Base-by-base conservation (phyloP, 2,113 vertebrate genomes). In the Corydoras maculifer region DNA sequence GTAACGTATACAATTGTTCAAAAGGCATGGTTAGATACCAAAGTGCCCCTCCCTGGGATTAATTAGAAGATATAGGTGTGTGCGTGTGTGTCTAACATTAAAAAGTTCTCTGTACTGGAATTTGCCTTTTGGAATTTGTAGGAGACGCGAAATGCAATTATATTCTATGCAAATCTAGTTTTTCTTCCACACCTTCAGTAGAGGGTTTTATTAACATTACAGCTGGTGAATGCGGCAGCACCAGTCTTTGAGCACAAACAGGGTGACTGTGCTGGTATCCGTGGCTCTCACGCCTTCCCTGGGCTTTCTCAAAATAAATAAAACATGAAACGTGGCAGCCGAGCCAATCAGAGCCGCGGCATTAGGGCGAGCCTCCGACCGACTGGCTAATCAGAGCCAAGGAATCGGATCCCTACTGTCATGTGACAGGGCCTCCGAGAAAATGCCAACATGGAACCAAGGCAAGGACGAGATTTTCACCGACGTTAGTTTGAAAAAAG, bases 391-490 rank as follows among this genome's bases (percentile, higher is more conserved):
- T 90, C 76, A 25, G 53, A 14, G 2, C 0, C 2, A 74, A 65
- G 35, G 48, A 81, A 66, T 2, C 2, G 66, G 65, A 76, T 78
- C 73, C 84, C 78, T 87, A 82, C 88, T 84, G 80, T 91, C 91
- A 91, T 88, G 91, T 91, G 90, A 91, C 77, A 71, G 76, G 55
- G 53, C 76, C 78, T 80, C 75, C 76, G 65, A 80, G 59, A 85
- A 84, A 88, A 88, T 87, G 88, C 88, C 89, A 90, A 89, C 90
- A 91, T 91, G 89, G 90, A 90, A 82, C 87, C 85, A 85, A 84
- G 83, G 85, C 86, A 86, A 87, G 85, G 88, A 88, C 86, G 86
- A 85, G 80, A 74, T 25, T 81, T 48, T 83, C 77, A 73, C 74
- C 81, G 76, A 82, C 86, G 87, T 85, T 79, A 84, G 80, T 76